These are phyloP conservation scores for Drosophila conformis DNA, from an alignment of 2,888 invertebrate genomes.

Conservation along the genomic window DNA sequence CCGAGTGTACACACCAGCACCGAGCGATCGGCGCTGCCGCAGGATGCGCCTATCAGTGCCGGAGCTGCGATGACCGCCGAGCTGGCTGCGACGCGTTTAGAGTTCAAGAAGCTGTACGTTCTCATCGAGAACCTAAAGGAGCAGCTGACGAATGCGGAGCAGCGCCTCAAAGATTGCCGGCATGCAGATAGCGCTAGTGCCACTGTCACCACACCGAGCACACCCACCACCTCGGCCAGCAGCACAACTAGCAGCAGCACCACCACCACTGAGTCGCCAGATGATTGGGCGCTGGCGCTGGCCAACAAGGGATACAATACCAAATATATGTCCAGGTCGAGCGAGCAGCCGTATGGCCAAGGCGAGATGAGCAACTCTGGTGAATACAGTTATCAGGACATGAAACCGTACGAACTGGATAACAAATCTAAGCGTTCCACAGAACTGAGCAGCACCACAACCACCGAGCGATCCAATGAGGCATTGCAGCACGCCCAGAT, in stretches of 20 bases:
- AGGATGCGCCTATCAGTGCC: slow-evolving; percentile 7
- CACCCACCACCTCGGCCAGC: background rate
- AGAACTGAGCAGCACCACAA: background rate
- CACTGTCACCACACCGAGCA: background rate
- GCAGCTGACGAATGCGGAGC: slow-evolving; percentile 37
- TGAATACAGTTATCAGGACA: slow-evolving; percentile 56
- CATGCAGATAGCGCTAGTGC: background rate
- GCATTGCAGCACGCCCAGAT: slow-evolving; percentile 22
- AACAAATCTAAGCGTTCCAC: slow-evolving; percentile 56
- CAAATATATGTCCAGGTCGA: slow-evolving; percentile 61
- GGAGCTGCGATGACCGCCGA: slow-evolving; percentile 14
- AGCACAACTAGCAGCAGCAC: slow-evolving; percentile 8
- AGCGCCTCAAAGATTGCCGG: slow-evolving; percentile 28
- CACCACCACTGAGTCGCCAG: slow-evolving; percentile 4
- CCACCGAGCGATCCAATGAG: slow-evolving; percentile 18
- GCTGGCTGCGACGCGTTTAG: slow-evolving; percentile 25
- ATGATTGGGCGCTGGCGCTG: slow-evolving; percentile 66
- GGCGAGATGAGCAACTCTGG: slow-evolving; percentile 32
- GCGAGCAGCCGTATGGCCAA: slow-evolving; percentile 54
- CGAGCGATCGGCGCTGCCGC: background rate
- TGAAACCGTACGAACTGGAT: slow-evolving; percentile 44
- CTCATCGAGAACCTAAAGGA: slow-evolving; percentile 37
- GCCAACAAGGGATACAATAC: slow-evolving; percentile 74
- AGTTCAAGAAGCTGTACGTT: slow-evolving; percentile 41
- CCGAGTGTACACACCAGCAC: background rate